phyloP scores from a whole-genome alignment of 2,113 vertebrate genomes.

The Catagonus wagneri region DNA sequence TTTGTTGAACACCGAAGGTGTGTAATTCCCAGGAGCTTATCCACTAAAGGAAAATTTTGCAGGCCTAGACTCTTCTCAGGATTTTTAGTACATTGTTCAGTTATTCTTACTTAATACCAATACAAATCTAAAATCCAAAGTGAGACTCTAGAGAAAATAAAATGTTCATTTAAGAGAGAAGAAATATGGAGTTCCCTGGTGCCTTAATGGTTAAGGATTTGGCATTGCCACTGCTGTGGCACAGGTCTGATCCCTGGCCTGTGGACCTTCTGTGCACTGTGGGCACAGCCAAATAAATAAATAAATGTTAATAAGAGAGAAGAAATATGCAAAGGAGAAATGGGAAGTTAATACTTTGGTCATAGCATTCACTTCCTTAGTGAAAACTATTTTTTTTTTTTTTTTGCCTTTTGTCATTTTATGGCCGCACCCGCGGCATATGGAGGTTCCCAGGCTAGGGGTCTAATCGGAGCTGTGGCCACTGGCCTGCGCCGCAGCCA shows the following conservation, averaged over 20 bases:
- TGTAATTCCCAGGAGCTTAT: background rate
- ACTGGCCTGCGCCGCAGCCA: too few species aligned
- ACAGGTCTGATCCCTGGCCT: too few species aligned
- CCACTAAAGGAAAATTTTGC: background rate
- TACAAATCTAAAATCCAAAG: constrained; percentile 13
- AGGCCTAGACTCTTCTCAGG: background rate
- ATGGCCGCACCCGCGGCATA: too few species aligned
- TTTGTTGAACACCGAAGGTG: background rate
- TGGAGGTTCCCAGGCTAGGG: too few species aligned
- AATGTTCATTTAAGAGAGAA: background rate
- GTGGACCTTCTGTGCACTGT: too few species aligned
- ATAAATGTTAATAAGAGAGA: background rate
- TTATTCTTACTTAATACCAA: background rate
- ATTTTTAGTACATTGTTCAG: background rate
- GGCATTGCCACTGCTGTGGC: too few species aligned
- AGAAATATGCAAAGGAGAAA: background rate
- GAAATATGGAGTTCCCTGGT: background rate
- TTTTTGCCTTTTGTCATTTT: too few species aligned
- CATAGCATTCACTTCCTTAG: background rate
- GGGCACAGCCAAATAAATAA: too few species aligned
- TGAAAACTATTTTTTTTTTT: too few species aligned
- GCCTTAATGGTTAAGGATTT: too few species aligned
- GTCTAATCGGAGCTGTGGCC: too few species aligned
- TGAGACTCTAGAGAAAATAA: background rate
- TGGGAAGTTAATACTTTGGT: background rate